Conservation (phyloP, 2,113 vertebrate genomes). For the Porphyrio hochstetteri region DNA sequence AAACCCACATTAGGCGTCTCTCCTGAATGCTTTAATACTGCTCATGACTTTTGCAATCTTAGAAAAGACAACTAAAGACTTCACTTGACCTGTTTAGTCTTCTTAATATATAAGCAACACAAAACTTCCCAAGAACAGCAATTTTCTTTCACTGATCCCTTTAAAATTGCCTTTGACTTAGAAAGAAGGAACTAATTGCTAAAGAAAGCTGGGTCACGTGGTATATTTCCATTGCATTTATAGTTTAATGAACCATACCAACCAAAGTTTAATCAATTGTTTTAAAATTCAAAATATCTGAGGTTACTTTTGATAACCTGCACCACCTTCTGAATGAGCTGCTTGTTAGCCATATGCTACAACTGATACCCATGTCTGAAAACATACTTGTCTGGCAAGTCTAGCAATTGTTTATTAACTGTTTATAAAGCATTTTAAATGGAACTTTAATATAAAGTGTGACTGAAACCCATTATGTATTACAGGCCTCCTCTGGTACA, state of each 20-base stretch:
- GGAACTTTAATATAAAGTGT: constrained; percentile 43
- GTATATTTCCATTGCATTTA: not conserved
- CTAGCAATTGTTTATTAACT: not conserved
- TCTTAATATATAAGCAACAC: not conserved
- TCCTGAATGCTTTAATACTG: not conserved
- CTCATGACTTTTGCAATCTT: not conserved
- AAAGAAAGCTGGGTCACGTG: not conserved
- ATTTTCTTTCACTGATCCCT: not conserved
- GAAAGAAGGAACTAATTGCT: not conserved
- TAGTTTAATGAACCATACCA: not conserved
- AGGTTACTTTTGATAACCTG: not conserved
- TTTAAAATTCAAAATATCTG: not conserved
- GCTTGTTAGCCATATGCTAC: not conserved
- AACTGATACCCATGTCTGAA: not conserved
- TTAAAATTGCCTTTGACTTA: not conserved
- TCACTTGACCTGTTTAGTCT: not conserved
- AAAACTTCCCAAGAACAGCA: not conserved
- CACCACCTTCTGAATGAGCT: not conserved
- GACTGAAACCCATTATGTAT: not conserved
- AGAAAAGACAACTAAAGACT: not conserved
- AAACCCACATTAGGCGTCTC: rapidly evolving
- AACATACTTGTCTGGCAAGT: not conserved
- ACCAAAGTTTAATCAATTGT: not conserved
- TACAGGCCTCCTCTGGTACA: not conserved
- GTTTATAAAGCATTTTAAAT: constrained; percentile 9